Conservation (phyloP, 2,888 invertebrate genomes). For the Dynastes hyllus region DNA sequence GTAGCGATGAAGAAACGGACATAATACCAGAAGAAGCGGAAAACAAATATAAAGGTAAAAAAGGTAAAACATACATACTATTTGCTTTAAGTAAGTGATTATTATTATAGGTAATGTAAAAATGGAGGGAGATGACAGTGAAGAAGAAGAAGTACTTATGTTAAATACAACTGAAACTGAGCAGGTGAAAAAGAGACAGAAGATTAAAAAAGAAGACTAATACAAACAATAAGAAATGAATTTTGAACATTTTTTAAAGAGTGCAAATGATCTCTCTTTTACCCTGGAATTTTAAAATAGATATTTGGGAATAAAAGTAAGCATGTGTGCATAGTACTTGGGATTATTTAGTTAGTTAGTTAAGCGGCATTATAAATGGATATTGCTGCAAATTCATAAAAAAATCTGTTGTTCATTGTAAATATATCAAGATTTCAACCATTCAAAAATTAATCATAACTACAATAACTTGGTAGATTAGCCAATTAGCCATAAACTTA, state of each 20-base stretch:
- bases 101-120: slow-evolving; percentile 51
- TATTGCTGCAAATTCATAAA: too few species aligned
- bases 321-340: background rate
- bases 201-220: slow-evolving; percentile 40
- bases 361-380: too few species aligned
- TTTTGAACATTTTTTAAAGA: background rate
- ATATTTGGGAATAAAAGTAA: background rate
- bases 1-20: slow-evolving; percentile 61
- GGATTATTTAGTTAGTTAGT: background rate
- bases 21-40: slow-evolving; percentile 56
- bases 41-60: slow-evolving; percentile 56
- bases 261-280: background rate
- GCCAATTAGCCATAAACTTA: too few species aligned
- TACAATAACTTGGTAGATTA: too few species aligned
- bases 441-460: too few species aligned
- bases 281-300: slow-evolving; percentile 8
- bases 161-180: slow-evolving; percentile 63
- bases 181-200: slow-evolving; percentile 61
- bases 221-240: background rate
- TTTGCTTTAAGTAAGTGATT: background rate
- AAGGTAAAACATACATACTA: background rate
- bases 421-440: too few species aligned
- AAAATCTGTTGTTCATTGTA: too few species aligned
- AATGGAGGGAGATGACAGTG: slow-evolving; percentile 65
- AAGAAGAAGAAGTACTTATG: slow-evolving; percentile 68